Base-by-base conservation (phyloP, 2,888 invertebrate species). In the Adelphocoris suturalis region DNA sequence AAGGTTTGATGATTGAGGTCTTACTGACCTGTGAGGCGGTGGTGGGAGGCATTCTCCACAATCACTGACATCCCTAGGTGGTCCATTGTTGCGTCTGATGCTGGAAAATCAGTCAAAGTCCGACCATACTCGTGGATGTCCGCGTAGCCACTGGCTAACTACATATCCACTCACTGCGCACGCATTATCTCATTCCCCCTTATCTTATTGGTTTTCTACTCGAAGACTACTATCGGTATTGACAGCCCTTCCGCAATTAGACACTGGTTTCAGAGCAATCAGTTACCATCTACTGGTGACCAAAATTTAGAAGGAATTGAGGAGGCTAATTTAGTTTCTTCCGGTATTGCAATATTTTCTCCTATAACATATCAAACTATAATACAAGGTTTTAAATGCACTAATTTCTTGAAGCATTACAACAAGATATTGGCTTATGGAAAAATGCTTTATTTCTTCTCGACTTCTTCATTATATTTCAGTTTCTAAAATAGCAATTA, bases 141-240 rank as follows among this genome's bases (percentile, higher is more conserved):
- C 48, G 47, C n/a, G 28, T 47, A 16, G 86, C 68, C 61, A 86
- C 68, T 86, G 86, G 61, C 57, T 68, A 23, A 28, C 57, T 23
- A 57, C 23, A 68, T 23, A 52, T 84, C 84, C 28, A 27, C 52
- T 28, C 84, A 52, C 52, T 86, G 86, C 61, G 86, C 86, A 86
- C 86, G 61, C 86, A 82, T 82, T 82, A 82, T 82, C 82, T 82
- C 82, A 47, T 16, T 47, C 52, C 82, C 68, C 68, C 68, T 86
- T 86, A 86, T 86, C 86, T 86, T 86, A 86, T 86, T 86, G 86
- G 86, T 57, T 86, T 86, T 86, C 37, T 37, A 86, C 61, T 61
- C 86, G 23, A 61, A 61, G 48, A 37, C 61, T 68, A n/a, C 86
- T 61, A 86, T 61, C 86, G 37, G 28, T 86, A 86, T 86, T 61